Evolutionary conservation across 2,113 vertebrate genomes (phyloP), one percentile per base, ranked within the genome.

Genomic region (Crotalus helleri): DNA sequence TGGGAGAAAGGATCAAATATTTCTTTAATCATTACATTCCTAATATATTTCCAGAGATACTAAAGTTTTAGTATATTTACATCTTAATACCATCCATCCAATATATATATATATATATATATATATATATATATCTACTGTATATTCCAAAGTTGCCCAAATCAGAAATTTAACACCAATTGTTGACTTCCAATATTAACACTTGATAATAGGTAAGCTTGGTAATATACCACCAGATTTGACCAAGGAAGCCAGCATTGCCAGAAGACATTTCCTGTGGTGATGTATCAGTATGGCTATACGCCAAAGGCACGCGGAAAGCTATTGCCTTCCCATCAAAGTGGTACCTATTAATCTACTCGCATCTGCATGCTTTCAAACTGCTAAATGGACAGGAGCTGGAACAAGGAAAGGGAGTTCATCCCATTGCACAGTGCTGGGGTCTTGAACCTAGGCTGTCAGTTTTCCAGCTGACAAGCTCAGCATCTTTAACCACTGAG

Each of bases 231-330:
- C 3, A 12, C 10, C 59, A 29, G 59, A 29, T 29, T 64, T 29
- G 10, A 29, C 26, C 4, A 69, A 69, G 26, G 61, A 69, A 69
- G 29, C 29, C 29, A 69, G 4, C 29, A n/a, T n/a, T n/a, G 61
- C n/a, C 12, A 13, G 4, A 69, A 69, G 61, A 69, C 61, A n/a
- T 69, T 69, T 69, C n/a, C 11, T 64, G 11, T 13, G 29, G 11
- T 64, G 61, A 64, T 64, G 11, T 13, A 64, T 64, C 29, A 69
- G 12, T 12, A 69, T 69, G 61, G 29, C 29, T 69, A 69, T n/a
- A 6, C 0, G 0, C 61, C 61, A 69, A 69, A 69, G 12, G 61
- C 24, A 10, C 9, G 3, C 0, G 0, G 59, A 26, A 61, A 1
- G 8, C 61, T 69, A 69, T 69, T 69, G 29, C 26, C 26, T 69